Conservation (phyloP, 2,113 vertebrate species). For the Callocephalon fimbriatum region DNA sequence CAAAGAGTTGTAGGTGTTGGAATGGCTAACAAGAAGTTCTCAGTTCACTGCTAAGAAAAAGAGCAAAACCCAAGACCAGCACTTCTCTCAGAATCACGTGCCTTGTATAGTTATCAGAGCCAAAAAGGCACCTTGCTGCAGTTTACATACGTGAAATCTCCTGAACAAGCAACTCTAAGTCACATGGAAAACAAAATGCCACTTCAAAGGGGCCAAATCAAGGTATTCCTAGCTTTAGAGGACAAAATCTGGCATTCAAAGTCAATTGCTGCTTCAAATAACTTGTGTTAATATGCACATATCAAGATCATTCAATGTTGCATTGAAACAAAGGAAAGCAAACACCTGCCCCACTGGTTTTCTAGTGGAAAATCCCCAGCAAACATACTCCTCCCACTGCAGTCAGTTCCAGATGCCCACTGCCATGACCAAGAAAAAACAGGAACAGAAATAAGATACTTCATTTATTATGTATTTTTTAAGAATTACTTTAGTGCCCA, state of each 20-base stretch:
- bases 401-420: neutral
- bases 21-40: neutral
- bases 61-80: neutral
- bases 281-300: neutral
- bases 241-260: slow-evolving; percentile 52
- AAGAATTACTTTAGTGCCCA: neutral
- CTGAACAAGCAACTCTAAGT: neutral
- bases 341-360: neutral
- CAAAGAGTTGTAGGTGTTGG: neutral
- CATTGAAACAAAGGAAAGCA: slow-evolving; percentile 14
- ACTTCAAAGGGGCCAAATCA: slow-evolving; percentile 1
- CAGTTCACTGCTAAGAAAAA: neutral
- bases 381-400: neutral
- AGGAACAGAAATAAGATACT: neutral
- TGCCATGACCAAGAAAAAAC: neutral
- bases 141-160: neutral
- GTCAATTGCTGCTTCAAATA: neutral
- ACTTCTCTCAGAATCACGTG: slow-evolving; percentile 1
- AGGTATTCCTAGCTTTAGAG: neutral
- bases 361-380: slow-evolving; percentile 16
- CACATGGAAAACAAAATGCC: neutral
- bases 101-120: slow-evolving; percentile 9
- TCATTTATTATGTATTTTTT: neutral
- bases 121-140: slow-evolving; percentile 59
- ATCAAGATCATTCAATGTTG: slow-evolving; percentile 6